Percentiles rank a stretch among this genome's conserved stretches.
Evolutionary conservation across 2,113 vertebrate genomes (phyloP).

Genomic region (Elachura formosa): DNA sequence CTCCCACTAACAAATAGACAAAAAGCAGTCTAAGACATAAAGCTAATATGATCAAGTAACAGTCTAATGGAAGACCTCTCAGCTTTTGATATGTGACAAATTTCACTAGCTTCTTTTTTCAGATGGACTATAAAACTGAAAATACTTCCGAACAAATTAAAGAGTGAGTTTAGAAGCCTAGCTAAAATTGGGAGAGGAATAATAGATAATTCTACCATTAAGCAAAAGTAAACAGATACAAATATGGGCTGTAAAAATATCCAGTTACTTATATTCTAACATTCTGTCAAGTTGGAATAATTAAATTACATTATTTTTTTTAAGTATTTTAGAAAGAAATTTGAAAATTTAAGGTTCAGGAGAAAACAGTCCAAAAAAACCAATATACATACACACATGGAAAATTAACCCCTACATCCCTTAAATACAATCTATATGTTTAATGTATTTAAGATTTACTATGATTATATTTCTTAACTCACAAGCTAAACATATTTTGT

Average conservation of each 20-base stretch:
- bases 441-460: background rate
- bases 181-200: background rate
- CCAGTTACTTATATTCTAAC: background rate
- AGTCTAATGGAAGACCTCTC: background rate
- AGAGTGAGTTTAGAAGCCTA: background rate
- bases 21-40: background rate
- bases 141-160: background rate
- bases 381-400: background rate
- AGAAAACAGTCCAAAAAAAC: accelerated
- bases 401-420: accelerated
- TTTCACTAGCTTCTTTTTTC: background rate
- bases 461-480: background rate
- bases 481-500: background rate
- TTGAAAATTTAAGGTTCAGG: background rate
- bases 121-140: background rate
- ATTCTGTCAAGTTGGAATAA: background rate
- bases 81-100: background rate
- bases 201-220: background rate
- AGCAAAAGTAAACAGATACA: background rate
- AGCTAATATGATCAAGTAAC: background rate
- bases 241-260: background rate
- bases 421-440: background rate
- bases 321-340: background rate
- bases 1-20: background rate
- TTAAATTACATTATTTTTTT: background rate